These are phyloP conservation scores for Heterodera carotae DNA, from an alignment of 1,140 invertebrate species.

Conservation along the genomic window DNA sequence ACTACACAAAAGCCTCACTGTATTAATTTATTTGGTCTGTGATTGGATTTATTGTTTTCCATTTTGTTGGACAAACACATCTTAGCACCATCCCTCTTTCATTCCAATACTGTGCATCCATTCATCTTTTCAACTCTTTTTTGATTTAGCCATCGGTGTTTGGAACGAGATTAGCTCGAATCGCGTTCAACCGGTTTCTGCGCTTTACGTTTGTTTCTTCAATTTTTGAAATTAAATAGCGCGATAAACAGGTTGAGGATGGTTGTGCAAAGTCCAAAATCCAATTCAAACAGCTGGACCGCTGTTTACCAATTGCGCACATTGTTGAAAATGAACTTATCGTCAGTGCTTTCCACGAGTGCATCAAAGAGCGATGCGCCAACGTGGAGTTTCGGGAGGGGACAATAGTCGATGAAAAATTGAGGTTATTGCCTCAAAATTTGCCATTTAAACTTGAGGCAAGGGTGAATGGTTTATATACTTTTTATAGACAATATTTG, in stretches of 20 bases:
- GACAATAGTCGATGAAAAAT: constrained; percentile 38
- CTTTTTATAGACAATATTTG: too few relatives aligned
- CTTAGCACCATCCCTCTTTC: too few relatives aligned
- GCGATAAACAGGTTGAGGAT: constrained; percentile 37
- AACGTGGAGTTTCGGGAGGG: constrained; percentile 47
- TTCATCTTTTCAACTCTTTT: background rate
- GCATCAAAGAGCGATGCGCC: constrained; percentile 31
- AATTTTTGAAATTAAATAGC: constrained; percentile 17
- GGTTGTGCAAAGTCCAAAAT: constrained; percentile 49
- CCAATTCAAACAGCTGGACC: constrained; percentile 40
- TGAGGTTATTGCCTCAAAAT: constrained; percentile 34
- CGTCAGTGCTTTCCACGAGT: constrained; percentile 39
- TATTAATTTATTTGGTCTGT: too few relatives aligned
- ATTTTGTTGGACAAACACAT: too few relatives aligned
- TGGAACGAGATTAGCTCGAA: constrained; percentile 46
- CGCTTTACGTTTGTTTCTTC: constrained; percentile 40
- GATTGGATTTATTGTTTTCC: background rate
- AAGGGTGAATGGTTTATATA: too few relatives aligned
- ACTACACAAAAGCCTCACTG: too few relatives aligned
- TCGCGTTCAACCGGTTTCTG: constrained; percentile 45
- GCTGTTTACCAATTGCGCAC: constrained; percentile 37
- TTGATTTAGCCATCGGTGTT: constrained; percentile 45
- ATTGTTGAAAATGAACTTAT: constrained; percentile 52
- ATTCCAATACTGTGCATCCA: constrained; percentile 2
- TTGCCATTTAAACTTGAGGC: too few relatives aligned